These are phyloP conservation scores for Lepas anatifera DNA, from an alignment of 2,888 invertebrate species.

Conservation along the genomic window DNA sequence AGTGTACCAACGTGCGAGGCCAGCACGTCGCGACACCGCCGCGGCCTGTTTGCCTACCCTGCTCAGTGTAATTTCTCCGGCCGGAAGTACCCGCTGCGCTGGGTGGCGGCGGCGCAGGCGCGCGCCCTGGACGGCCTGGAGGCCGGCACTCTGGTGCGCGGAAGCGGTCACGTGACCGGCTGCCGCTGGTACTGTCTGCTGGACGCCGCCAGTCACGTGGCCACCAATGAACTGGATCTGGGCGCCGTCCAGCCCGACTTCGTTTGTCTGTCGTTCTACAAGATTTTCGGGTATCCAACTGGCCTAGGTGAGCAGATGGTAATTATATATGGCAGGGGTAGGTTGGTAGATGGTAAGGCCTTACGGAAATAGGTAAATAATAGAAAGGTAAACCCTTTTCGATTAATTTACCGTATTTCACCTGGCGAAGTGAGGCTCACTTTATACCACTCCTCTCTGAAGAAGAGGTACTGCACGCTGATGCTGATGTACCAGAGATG, in stretches of 20 bases:
- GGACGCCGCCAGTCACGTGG: slow-evolving; percentile 73
- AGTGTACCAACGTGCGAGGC: no score
- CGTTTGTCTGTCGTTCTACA: slow-evolving; percentile 86
- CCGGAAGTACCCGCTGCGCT: slow-evolving; percentile 65
- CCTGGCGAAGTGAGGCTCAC: no score
- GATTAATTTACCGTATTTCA: no score
- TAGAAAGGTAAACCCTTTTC: no score
- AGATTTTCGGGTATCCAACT: slow-evolving; percentile 92
- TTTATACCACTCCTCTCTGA: no score
- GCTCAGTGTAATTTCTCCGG: slow-evolving; percentile 95
- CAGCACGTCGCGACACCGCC: no score
- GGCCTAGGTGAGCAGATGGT: slow-evolving; percentile 69
- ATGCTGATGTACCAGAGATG: no score
- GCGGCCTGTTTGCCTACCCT: slow-evolving; percentile 61
- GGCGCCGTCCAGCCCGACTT: slow-evolving; percentile 65
- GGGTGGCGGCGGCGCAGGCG: slow-evolving; percentile 50
- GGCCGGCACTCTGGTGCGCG: background rate
- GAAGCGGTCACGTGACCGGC: background rate
- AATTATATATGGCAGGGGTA: no score
- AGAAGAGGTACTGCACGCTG: no score
- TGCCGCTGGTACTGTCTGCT: slow-evolving; percentile 55
- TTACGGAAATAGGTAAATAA: no score
- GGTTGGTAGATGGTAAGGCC: no score
- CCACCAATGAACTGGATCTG: slow-evolving; percentile 66
- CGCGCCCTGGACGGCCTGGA: slow-evolving; percentile 35